These are phyloP conservation scores for Pagrus major DNA, from an alignment of 2,113 vertebrate genomes.

Conservation along the genomic window DNA sequence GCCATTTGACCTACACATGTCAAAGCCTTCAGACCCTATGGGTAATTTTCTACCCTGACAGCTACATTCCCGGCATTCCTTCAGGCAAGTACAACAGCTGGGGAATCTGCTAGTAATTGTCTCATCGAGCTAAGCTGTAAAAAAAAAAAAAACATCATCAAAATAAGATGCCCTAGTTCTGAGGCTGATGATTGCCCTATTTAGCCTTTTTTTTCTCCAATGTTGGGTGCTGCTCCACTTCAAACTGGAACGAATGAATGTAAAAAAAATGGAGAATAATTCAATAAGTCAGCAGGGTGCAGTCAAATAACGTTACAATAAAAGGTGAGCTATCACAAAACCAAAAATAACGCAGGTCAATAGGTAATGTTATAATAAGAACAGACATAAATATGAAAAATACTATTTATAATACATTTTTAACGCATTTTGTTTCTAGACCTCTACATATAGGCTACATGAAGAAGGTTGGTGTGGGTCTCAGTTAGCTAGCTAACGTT, in stretches of 20 bases:
- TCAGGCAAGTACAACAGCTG: constrained; percentile 74
- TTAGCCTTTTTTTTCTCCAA: constrained; percentile 16
- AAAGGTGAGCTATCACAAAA: neutral
- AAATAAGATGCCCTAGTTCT: constrained; percentile 55
- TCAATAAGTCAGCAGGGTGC: neutral
- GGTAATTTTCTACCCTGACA: constrained; percentile 68
- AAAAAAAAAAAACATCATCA: constrained; percentile 31
- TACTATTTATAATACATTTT: neutral
- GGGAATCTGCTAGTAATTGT: constrained; percentile 67
- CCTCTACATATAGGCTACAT: neutral
- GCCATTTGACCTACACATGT: constrained; percentile 73
- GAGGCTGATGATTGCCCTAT: constrained; percentile 34
- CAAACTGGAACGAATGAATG: constrained; percentile 17
- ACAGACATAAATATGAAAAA: neutral
- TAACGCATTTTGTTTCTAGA: neutral
- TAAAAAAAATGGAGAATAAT: neutral
- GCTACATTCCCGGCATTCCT: constrained; percentile 73
- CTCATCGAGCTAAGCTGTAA: constrained; percentile 41
- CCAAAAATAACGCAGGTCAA: neutral
- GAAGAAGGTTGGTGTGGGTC: too few species aligned
- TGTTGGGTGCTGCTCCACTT: constrained; percentile 16
- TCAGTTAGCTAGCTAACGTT: neutral
- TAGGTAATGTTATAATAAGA: neutral
- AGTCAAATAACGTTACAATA: too few species aligned
- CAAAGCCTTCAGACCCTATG: constrained; percentile 56